Conservation (phyloP, 2,113 vertebrate species). For the Passer domesticus region DNA sequence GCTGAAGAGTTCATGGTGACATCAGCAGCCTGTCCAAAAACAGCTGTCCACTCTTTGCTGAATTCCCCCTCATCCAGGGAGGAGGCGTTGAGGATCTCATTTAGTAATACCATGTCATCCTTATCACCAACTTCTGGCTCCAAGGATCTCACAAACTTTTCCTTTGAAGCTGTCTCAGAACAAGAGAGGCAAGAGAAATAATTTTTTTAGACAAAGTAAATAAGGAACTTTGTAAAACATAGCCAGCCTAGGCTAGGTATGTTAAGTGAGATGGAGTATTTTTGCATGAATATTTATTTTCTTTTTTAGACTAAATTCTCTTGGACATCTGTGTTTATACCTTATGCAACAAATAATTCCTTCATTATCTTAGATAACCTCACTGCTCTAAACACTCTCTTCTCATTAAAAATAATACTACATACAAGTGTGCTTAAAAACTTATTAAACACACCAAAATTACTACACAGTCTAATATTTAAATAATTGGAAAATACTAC, state of each 20-base stretch:
- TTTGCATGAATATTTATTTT: not conserved
- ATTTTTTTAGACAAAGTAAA: not conserved
- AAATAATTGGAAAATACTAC: not conserved
- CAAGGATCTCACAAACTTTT: conserved; percentile 44
- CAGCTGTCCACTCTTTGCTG: conserved; percentile 87
- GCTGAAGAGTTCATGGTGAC: not conserved
- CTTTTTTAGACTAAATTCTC: not conserved
- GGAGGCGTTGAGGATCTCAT: conserved; percentile 85
- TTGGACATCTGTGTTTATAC: not conserved
- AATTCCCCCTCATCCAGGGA: conserved; percentile 86
- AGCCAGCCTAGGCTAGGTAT: not conserved
- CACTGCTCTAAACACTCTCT: not conserved
- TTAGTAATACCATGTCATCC: conserved; percentile 84
- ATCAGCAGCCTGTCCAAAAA: conserved; percentile 80
- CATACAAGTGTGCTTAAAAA: not conserved
- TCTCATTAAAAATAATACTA: not conserved
- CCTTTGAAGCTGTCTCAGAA: conserved; percentile 66
- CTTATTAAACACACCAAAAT: not conserved
- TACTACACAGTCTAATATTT: not conserved
- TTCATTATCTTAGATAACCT: not conserved
- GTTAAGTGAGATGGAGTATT: not conserved
- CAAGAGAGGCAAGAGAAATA: not conserved
- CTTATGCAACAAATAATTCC: not conserved
- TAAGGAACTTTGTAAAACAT: not conserved
- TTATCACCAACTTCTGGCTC: conserved; percentile 77